Conservation (phyloP, 2,797 vertebrate genomes). For the Phoxinus dragarum region DNA sequence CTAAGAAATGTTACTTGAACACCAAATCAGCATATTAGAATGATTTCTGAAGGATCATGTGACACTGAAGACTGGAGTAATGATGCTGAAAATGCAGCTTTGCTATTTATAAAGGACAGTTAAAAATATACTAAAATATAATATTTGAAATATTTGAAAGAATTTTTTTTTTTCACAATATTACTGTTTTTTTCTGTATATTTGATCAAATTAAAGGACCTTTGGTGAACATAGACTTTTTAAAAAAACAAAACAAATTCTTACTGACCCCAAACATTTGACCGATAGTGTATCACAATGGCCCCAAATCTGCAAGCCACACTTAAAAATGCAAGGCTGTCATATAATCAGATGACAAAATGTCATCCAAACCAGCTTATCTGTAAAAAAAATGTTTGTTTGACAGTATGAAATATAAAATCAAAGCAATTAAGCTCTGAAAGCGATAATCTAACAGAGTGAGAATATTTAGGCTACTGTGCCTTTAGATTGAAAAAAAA, state of each 20-base stretch:
- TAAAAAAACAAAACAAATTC: background rate
- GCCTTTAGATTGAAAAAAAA: slow-evolving; percentile 2
- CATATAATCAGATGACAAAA: background rate
- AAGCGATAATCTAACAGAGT: background rate
- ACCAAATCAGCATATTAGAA: background rate
- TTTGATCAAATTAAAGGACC: background rate
- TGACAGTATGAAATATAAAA: slow-evolving; percentile 9
- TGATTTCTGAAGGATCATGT: background rate
- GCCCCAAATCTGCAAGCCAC: background rate
- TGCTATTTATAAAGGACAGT: background rate
- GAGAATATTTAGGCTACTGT: slow-evolving; percentile 12
- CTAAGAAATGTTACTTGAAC: background rate
- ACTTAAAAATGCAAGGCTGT: background rate
- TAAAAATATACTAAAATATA: background rate
- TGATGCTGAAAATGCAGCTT: background rate
- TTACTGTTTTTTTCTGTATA: background rate
- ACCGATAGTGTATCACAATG: background rate
- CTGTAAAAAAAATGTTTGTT: background rate
- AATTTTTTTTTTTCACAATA: too few relatives aligned
- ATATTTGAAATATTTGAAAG: background rate
- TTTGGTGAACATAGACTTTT: background rate
- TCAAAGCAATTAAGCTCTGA: background rate
- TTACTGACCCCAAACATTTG: background rate
- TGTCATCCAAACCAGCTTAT: background rate
- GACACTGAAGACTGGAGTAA: background rate